Evolutionary conservation across 2,888 invertebrate species (phyloP), one percentile per base, ranked within the genome.

Genomic region (Eulithis prunata): DNA sequence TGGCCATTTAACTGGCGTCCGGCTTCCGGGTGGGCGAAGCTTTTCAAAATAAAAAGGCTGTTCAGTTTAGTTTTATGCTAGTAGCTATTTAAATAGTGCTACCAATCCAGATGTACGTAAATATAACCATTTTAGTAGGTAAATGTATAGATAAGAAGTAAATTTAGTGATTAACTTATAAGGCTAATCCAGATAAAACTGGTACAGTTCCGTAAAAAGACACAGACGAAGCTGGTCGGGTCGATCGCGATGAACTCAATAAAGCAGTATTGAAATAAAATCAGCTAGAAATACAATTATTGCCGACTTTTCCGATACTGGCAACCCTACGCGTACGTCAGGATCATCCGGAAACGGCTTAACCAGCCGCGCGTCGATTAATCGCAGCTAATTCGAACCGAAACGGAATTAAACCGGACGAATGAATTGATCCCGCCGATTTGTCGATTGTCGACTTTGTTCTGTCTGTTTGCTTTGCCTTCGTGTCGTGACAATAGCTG

Each of bases 361-460:
- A 90, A 84, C 89, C 88, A 87, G 87, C 83, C 84, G 85, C 83
- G 81, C 84, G 82, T 81, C 89, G 87, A 91, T 93, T 91, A 92
- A 92, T 91, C 90, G 91, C 88, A 84, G 83, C 89, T 92, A 92
- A 92, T 91, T 89, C 89, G 85, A 89, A 88, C 91, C 83, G 88
- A 88, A 91, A 89, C 88, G 86, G 91, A 91, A 91, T 91, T 90
- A 90, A 88, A 91, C 87, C 88, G 91, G 90, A 89, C 91, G 88
- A 91, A 90, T 91, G 88, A 85, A 89, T 89, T 91, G 90, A 92
- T 87, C 92, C 90, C 84, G 79, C 87, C 90, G 84, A 92, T 93
- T 92, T 91, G 92, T 93, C 88, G 82, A 80, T 81, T 87, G 86
- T 82, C 69, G 66, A 64, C 68, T 70, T 72, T 62, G 64, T 66